These are phyloP conservation scores for Amblyopsis rosae DNA, from an alignment of 2,113 vertebrate species.

Conservation along the genomic window DNA sequence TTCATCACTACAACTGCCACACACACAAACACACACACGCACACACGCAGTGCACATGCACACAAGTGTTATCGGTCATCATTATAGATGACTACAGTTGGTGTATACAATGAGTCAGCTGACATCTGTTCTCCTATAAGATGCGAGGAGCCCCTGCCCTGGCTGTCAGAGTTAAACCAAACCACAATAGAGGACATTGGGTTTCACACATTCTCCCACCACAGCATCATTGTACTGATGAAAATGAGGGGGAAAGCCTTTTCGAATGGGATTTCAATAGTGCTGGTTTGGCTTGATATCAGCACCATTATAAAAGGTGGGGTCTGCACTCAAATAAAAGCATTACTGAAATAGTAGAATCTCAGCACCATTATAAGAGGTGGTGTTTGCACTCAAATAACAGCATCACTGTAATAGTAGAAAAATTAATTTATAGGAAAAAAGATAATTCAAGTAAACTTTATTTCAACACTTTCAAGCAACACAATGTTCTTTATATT, in stretches of 20 bases:
- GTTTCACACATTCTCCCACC: neutral
- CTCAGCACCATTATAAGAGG: neutral
- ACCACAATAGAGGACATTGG: neutral
- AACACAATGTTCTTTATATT: no score
- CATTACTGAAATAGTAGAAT: neutral
- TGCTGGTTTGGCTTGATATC: neutral
- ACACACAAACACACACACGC: slow-evolving; percentile 7
- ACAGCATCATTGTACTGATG: neutral
- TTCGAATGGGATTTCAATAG: neutral
- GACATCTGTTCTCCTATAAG: slow-evolving; percentile 1
- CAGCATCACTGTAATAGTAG: neutral
- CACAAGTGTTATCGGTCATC: slow-evolving; percentile 30
- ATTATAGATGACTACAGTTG: slow-evolving; percentile 15
- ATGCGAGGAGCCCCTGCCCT: neutral
- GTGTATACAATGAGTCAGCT: slow-evolving; percentile 14
- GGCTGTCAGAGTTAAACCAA: neutral
- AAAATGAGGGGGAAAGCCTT: neutral
- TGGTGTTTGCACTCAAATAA: neutral
- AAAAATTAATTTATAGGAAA: neutral
- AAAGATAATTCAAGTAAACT: no score
- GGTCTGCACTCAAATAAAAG: neutral
- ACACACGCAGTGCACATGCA: slow-evolving; percentile 22
- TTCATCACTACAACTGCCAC: slow-evolving; percentile 28
- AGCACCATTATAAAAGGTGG: neutral
- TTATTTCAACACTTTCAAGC: no score